These are phyloP conservation scores for Xenopus borealis DNA, from an alignment of 2,113 vertebrate species.

Conservation along the genomic window DNA sequence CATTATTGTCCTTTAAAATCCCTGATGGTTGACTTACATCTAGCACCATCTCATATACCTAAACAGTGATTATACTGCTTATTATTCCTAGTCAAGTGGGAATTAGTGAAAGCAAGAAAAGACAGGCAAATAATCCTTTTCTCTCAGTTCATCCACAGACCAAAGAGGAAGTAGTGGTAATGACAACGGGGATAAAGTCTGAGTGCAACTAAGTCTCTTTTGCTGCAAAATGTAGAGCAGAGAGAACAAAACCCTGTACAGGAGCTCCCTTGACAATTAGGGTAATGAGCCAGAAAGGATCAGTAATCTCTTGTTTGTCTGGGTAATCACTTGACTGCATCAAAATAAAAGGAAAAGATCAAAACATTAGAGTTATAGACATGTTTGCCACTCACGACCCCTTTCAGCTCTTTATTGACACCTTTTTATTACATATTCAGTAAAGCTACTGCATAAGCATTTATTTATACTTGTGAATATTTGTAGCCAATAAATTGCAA, in stretches of 20 bases:
- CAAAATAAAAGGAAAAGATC: conserved; percentile 32
- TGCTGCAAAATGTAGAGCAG: conserved; percentile 8
- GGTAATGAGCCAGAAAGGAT: conserved; percentile 45
- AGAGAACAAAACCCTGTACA: conserved; percentile 24
- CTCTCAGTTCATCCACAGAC: conserved; percentile 31
- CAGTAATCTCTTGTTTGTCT: conserved; percentile 47
- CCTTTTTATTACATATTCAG: background rate
- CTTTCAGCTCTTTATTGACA: background rate
- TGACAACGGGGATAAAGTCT: conserved; percentile 40
- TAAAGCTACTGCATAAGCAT: too few species aligned
- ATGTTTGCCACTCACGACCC: background rate
- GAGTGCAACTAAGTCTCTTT: conserved; percentile 34
- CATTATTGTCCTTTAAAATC: background rate
- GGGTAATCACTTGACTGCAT: conserved; percentile 17
- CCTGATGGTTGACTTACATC: conserved; percentile 1
- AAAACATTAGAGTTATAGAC: background rate
- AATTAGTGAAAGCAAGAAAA: conserved; percentile 44
- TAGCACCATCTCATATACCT: background rate
- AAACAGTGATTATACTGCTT: conserved; percentile 23
- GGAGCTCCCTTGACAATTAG: conserved; percentile 31
- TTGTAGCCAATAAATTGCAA: background rate
- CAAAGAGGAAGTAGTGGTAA: conserved; percentile 40
- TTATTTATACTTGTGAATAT: background rate
- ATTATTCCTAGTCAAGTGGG: conserved; percentile 41
- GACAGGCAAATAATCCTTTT: conserved; percentile 35